Base-by-base conservation (phyloP, 2,888 invertebrate genomes). In the Metallyticus violacea region DNA sequence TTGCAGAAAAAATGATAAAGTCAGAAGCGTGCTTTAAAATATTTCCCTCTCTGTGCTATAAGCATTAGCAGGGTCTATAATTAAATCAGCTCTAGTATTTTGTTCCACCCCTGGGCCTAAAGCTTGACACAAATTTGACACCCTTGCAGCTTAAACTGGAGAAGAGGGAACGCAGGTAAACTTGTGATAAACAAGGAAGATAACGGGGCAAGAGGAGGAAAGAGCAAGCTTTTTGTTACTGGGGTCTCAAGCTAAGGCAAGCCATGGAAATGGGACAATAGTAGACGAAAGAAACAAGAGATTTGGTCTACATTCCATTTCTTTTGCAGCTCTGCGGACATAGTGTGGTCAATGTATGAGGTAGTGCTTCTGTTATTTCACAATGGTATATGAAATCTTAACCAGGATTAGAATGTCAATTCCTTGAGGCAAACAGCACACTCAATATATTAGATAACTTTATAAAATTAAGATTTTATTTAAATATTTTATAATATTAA, bases 61-160 rank as follows among this genome's bases (percentile, higher is more conserved):
- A 62, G 40, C 40, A 62, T 62, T 22, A 3, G 4, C 40, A 62
- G 40, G 22, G 15, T 22, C 40, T 22, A 4, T 62, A 62, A 62
- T 62, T 62, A 62, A 22, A 22, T 15, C 15, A 15, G 15, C 6
- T 9, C 15, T 62, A 62, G 9, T 62, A 62, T 62, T 62, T 62
- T 62, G 40, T 62, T 62, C 22, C 40, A 62, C 40, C 40, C 40
- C 40, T 62, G 40, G 40, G 40, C 40, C 81, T n/a, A 29, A 29
- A 29, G n/a, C 81, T 25, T n/a, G 81, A 81, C 81, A 81, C 81
- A 81, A 81, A 81, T 81, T 81, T 81, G 81, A 81, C 81, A 30
- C 81, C 81, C 81, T 81, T 81, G 26, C 30, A 62, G 40, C 81
- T 81, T 81, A 30, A 81, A 81, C 30, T 26, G 30, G 30, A 30